Conservation (phyloP, 2,797 vertebrate genomes). For the Enteromius paludinosus region DNA sequence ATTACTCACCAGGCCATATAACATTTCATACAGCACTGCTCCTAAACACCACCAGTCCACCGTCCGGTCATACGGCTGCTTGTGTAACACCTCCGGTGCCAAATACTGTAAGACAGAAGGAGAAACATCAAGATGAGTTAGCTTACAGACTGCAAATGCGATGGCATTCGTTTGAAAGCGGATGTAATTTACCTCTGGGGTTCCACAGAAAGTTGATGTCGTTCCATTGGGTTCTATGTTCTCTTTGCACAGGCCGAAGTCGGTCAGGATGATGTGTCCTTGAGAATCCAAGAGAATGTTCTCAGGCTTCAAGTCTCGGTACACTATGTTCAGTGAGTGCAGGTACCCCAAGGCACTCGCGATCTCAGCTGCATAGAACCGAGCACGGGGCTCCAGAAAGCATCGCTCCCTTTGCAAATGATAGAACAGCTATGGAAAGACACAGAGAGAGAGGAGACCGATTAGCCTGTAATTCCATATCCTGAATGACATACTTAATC, state of each 20-base stretch:
- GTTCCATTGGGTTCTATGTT: conserved; percentile 97
- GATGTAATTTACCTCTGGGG: conserved; percentile 86
- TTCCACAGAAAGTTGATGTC: conserved; percentile 98
- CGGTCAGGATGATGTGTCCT: conserved; percentile 96
- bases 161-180: not conserved
- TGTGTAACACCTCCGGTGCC: conserved; percentile 96
- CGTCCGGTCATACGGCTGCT: conserved; percentile 96
- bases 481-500: conserved; percentile 80
- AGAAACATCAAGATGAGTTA: not conserved
- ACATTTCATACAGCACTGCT: conserved; percentile 97
- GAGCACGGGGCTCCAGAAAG: conserved; percentile 95
- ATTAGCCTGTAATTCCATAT: conserved; percentile 66
- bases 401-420: conserved; percentile 97
- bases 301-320: conserved; percentile 97
- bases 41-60: conserved; percentile 99
- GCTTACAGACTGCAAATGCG: not conserved
- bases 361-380: conserved; percentile 97
- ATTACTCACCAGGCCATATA: conserved; percentile 94
- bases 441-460: conserved; percentile 58
- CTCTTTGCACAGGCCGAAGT: conserved; percentile 98
- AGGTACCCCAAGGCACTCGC: conserved; percentile 97
- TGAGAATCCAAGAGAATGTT: conserved; percentile 97
- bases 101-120: conserved; percentile 84
- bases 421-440: conserved; percentile 90
- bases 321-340: conserved; percentile 97